phyloP scores from a whole-genome alignment of 2,888 invertebrate species.

The Malacosoma neustria region DNA sequence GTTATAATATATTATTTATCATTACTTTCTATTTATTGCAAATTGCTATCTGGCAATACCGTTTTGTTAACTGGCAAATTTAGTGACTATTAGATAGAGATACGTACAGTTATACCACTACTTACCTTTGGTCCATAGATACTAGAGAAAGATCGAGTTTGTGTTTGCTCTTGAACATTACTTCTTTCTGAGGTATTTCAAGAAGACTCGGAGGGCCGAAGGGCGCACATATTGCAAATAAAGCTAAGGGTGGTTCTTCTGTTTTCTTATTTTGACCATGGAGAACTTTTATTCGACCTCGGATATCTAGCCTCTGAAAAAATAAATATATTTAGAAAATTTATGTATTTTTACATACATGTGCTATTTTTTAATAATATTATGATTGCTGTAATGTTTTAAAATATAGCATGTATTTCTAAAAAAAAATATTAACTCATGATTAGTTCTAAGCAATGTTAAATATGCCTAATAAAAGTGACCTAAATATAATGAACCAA shows the following conservation, averaged over 20 bases:
- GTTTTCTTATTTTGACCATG: conserved; percentile 97
- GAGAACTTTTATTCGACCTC: conserved; percentile 95
- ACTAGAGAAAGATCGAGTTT: conserved; percentile 96
- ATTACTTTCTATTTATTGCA: too few species aligned
- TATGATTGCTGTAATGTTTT: too few species aligned
- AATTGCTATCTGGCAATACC: too few species aligned
- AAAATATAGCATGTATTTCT: too few species aligned
- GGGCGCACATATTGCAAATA: conserved; percentile 98
- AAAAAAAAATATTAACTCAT: too few species aligned
- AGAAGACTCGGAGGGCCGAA: conserved; percentile 98
- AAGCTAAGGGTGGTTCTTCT: conserved; percentile 93
- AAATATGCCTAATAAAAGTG: too few species aligned
- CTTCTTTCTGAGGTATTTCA: conserved; percentile 98
- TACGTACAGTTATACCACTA: conserved; percentile 1
- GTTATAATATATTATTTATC: too few species aligned
- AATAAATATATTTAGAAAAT: conserved; percentile 5
- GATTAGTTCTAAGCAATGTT: too few species aligned
- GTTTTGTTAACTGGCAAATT: too few species aligned
- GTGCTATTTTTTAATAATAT: too few species aligned
- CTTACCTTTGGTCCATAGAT: conserved; percentile 96
- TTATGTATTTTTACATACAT: conserved; percentile 8
- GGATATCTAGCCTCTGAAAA: conserved; percentile 94
- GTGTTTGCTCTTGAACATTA: conserved; percentile 99
- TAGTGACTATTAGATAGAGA: too few species aligned
- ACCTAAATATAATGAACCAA: too few species aligned